Base-by-base conservation (phyloP, 2,888 invertebrate species). In the Megalurothrips usitatus region DNA sequence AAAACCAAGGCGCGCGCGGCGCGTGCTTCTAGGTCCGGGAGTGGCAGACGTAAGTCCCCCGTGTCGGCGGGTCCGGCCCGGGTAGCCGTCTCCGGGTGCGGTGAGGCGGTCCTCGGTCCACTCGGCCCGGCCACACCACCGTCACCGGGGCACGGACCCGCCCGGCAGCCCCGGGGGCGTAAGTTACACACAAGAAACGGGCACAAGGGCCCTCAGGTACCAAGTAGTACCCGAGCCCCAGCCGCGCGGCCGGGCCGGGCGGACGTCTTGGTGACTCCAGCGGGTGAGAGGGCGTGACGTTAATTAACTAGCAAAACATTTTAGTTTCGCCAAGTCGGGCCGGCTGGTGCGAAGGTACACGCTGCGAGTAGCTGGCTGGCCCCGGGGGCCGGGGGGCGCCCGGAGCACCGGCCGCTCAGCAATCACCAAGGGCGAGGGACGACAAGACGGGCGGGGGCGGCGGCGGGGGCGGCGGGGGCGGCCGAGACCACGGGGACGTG, bases 241-340 rank as follows among this genome's bases (percentile, higher is more conserved):
- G 34, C 58, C 58, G 14, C 58, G 14, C 58, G 58, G 52, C 6
- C 6, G 52, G 0, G 14, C 58, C 58, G 14, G 19, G 58, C 14
- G 58, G 11, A 58, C 34, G 34, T 2, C 6, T 6, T 43, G 34
- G 34, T 2, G 34, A 6, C 34, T 43, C 34, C 34, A 6, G 14
- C 52, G 58, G 19, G 17, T 58, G 14, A 19, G 19, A 58, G 14
- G 58, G 19, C 58, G 58, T 26, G 23, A 4, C 68, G 68, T 26
- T 75, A 75, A 75, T 75, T 75, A 75, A 75, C 68, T 75, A n/a
- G 68, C 68, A 26, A 75, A 75, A 75, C 26, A 75, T 26, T 23
- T 26, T 75, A 58, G 58, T 75, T 75, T 58, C 58, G 58, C 58
- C 19, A 58, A 58, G 34, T 43, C 34, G 34, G 34, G 34, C n/a